phyloP scores from a whole-genome alignment of 1,140 invertebrate species.

The Aleiodes sp. region DNA sequence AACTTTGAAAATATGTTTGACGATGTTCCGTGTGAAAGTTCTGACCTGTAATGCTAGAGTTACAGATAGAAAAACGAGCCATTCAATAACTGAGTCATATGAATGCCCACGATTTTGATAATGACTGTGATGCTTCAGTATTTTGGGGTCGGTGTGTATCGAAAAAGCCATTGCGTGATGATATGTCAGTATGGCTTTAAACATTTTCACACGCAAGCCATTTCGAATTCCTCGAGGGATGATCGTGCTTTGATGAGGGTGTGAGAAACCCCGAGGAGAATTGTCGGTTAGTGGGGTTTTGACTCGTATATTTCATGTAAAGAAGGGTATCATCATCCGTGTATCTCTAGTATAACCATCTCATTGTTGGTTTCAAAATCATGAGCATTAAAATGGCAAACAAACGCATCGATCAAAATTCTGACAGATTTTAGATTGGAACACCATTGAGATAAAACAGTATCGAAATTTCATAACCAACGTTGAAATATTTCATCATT shows the following conservation, averaged over 20 bases:
- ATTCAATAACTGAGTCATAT: neutral
- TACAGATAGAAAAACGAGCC: neutral
- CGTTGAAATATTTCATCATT: too few species aligned
- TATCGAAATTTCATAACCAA: too few species aligned
- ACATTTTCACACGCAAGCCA: constrained; percentile 52
- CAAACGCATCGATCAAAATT: constrained; percentile 62
- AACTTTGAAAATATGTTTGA: too few species aligned
- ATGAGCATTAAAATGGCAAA: constrained; percentile 64
- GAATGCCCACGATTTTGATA: neutral
- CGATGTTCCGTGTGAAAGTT: neutral
- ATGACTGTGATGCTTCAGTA: neutral
- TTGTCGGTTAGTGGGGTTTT: constrained; percentile 18
- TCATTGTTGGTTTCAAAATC: constrained; percentile 60
- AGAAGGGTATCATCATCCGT: constrained; percentile 19
- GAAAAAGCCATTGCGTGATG: constrained; percentile 15
- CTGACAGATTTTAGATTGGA: constrained; percentile 66
- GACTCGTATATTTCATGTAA: constrained; percentile 22
- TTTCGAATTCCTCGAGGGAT: constrained; percentile 63
- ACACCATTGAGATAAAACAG: too few species aligned
- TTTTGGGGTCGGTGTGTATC: neutral
- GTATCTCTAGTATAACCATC: constrained; percentile 36
- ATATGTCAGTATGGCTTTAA: constrained; percentile 45
- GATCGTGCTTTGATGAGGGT: constrained; percentile 59
- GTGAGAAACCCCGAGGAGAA: constrained; percentile 53
- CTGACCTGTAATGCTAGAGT: too few species aligned